phyloP scores from a whole-genome alignment of 1,140 invertebrate genomes.

The Cardiocondyla obscurior region DNA sequence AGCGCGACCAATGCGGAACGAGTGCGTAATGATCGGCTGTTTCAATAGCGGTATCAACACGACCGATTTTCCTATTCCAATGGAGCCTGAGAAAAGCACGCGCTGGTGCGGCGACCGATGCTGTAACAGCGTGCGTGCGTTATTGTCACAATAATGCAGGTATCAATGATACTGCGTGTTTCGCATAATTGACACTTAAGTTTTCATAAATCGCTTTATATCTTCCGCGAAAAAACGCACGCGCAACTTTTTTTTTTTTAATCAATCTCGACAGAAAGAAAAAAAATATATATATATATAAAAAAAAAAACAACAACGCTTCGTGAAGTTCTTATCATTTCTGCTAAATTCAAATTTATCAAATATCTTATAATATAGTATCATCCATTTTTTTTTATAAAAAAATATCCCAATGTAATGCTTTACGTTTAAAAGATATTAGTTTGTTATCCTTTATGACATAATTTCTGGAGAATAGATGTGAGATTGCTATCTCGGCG shows the following conservation, averaged over 20 bases:
- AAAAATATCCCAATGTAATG: not conserved
- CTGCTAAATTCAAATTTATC: not conserved
- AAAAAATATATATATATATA: too few relatives aligned
- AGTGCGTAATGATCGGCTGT: conserved; percentile 64
- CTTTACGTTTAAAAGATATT: not conserved
- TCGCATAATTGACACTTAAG: not conserved
- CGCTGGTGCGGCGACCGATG: conserved; percentile 7
- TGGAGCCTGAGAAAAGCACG: conserved; percentile 50
- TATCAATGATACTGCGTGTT: not conserved
- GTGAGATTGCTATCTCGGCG: not conserved
- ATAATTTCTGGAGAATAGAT: not conserved
- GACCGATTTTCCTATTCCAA: conserved; percentile 55
- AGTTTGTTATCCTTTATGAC: not conserved
- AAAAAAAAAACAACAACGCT: not conserved
- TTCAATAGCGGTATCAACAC: conserved; percentile 59
- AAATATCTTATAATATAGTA: not conserved
- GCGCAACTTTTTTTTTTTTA: too few relatives aligned
- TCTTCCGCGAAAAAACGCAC: too few relatives aligned
- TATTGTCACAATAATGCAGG: conserved; percentile 22
- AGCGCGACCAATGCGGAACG: conserved; percentile 52
- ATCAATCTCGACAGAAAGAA: too few relatives aligned
- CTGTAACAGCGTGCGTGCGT: not conserved
- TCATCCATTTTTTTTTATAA: not conserved
- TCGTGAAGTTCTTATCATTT: not conserved
- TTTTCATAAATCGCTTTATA: not conserved